A percentile compares a stretch with the other conserved stretches of the same genome.
Evolutionary conservation across 2,888 invertebrate species (phyloP).

Genomic region (Patella caerulea): DNA sequence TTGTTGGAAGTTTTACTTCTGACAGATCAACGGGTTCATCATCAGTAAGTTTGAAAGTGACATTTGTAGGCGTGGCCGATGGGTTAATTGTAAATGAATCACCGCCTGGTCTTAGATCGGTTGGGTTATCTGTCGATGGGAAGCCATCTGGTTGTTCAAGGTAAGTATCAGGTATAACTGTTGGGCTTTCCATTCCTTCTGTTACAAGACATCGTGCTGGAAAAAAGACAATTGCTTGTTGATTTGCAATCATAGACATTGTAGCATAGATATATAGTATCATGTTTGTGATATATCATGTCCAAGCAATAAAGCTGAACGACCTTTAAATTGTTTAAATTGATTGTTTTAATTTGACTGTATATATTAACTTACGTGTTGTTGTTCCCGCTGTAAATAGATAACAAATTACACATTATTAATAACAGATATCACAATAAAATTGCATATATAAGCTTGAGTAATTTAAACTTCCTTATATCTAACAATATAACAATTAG

Average conservation of each 20-base stretch:
- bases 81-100: not conserved
- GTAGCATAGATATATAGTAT: no score
- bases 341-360: no score
- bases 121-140: not conserved
- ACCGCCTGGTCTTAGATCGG: not conserved
- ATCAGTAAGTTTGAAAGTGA: not conserved
- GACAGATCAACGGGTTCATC: not conserved
- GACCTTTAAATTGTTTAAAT: no score
- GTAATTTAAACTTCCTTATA: no score
- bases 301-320: no score
- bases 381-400: no score
- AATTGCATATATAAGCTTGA: no score
- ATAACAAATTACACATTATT: not conserved
- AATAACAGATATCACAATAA: no score
- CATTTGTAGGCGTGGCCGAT: not conserved
- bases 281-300: no score
- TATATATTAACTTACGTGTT: no score
- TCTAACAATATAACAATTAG: no score
- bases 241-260: no score
- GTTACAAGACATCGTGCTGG: not conserved
- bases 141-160: not conserved
- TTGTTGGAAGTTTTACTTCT: not conserved
- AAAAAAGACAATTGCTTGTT: not conserved
- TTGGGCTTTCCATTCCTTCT: constrained; percentile 9
- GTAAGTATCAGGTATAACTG: not conserved